phyloP scores from a whole-genome alignment of 2,113 vertebrate species.

The Andinoacara biseriatus region DNA sequence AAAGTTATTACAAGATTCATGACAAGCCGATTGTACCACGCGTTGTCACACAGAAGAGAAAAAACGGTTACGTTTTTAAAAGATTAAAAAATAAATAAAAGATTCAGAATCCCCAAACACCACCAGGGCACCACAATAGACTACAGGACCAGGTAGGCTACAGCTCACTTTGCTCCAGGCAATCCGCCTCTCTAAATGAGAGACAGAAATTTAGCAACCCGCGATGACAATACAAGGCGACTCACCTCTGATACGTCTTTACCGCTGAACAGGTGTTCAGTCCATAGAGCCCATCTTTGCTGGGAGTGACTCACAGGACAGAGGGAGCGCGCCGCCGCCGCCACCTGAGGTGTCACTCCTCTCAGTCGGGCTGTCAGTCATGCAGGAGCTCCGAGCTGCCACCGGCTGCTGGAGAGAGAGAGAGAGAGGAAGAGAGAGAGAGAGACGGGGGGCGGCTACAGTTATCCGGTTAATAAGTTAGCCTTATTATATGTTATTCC shows the following conservation, averaged over 20 bases:
- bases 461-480: not conserved
- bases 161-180: constrained; percentile 19
- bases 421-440: not conserved
- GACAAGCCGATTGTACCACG: not conserved
- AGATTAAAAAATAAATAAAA: not conserved
- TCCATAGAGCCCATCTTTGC: constrained; percentile 16
- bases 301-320: constrained; percentile 37
- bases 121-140: not conserved
- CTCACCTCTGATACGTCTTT: constrained; percentile 33
- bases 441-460: not conserved
- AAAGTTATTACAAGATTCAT: not conserved
- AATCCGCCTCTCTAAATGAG: not conserved
- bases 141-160: constrained; percentile 3
- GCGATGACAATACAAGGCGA: not conserved
- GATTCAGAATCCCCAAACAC: not conserved
- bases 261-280: constrained; percentile 41
- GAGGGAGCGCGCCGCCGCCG: constrained; percentile 18
- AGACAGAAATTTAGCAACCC: not conserved
- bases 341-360: constrained; percentile 50
- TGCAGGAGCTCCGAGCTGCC: constrained; percentile 47
- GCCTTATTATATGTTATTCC: not conserved
- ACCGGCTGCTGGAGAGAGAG: constrained; percentile 17
- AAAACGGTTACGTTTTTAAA: not conserved
- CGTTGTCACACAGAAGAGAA: accelerated
- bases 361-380: constrained; percentile 63